Evolutionary conservation across 2,797 vertebrate species (phyloP), one percentile per base, ranked within the genome.

Genomic region (Myotis planiceps): DNA sequence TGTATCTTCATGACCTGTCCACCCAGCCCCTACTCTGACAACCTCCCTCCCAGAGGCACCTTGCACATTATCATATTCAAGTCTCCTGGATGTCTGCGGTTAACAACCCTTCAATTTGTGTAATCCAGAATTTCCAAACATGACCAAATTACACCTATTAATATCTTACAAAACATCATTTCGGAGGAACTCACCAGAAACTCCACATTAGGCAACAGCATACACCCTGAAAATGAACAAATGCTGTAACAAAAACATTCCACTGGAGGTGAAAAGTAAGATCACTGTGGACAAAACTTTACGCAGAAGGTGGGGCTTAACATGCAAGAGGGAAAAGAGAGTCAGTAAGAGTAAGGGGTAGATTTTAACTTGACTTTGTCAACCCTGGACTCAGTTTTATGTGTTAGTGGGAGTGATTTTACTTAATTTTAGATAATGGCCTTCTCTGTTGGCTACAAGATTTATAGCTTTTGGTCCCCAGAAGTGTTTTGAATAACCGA

Each of bases 381-480:
- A 92, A 42, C 23, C 2, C 39, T 58, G 49, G 53, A n/a, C 29
- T 96, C 53, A 65, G 14, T 85, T 91, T 92, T 90, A 65, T 87
- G 39, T 29, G 32, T 58, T 39, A 49, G 27, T 72, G 3, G 34
- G 39, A 51, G 75, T 18, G 49, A 78, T 82, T 96, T 84, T 85
- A 72, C 86, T 90, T 97, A 80, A 86, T 81, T 95, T 93, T 90
- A 74, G 69, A 68, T 58, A 79, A n/a, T 86, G 69, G 45, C 55
- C 39, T 87, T 76, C 76, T 90, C 90, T 90, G 21, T 90, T 96
- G 87, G 14, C 37, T 88, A 47, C 53, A 87, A 74, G 53, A 86
- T 88, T 86, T 96, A 71, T 53, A 88, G n/a, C 25, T 92, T 63
- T 92, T 49, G 78, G 74, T 81, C 84, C 60, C 65, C n/a, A 47